Evolutionary conservation across 2,797 vertebrate genomes (phyloP), one percentile per base, ranked within the genome.

Genomic region (Sarcoramphus papa): DNA sequence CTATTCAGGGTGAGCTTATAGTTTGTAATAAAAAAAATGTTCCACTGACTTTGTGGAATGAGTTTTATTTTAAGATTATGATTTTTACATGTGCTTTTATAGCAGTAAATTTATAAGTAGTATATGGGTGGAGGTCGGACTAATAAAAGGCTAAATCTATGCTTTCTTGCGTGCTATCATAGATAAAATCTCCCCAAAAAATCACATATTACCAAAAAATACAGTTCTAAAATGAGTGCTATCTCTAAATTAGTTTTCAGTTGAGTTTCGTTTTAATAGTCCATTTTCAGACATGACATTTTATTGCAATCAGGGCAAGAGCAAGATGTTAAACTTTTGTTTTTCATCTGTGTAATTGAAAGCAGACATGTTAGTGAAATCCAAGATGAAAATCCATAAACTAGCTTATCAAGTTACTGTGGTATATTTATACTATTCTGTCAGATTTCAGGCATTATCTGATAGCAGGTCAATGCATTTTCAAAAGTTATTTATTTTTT

Each of bases 11-110:
- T 79, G 85, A 95, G 87, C 70, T 93, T 94, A 81, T 37, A 84
- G 74, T 92, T 93, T 90, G 85, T 73, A 96, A 92, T 90, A 85
- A 94, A 93, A 91, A 93, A 93, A 96, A 77, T 45, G 93, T 96
- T 97, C 97, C 95, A 92, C 84, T 92, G 94, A 89, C 53, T 87
- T 93, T 85, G 93, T 97, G 94, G 94, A 97, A 92, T 69, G 76
- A 93, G 82, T 90, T 93, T 96, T 97, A 94, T 96, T 97, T 97
- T 93, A 95, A 91, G 95, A 77, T 94, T 95, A 92, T 94, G 88
- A 93, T 93, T 96, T 97, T 88, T 95, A 83, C 83, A 76, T 95
- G 73, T 85, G 93, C 77, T 95, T 93, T 96, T 91, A 43, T 56
- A 91, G 90, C 69, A 91, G 50, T 92, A 72, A 63, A 77, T 92